Base-by-base conservation (phyloP, 2,113 vertebrate genomes). In the Semnornis frantzii region DNA sequence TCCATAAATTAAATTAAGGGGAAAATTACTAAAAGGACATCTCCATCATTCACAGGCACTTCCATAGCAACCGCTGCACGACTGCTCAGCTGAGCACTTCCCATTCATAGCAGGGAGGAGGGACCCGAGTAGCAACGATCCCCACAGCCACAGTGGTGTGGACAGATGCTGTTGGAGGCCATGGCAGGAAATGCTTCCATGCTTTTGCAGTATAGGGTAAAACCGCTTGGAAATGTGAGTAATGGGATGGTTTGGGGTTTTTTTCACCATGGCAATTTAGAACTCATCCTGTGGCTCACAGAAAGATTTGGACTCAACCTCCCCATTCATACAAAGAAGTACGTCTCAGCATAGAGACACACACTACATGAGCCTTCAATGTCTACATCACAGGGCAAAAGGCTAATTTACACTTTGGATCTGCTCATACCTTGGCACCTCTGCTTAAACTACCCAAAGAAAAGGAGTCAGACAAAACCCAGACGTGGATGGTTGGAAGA, bases 1-100 rank as follows among this genome's bases (percentile, higher is more conserved):
- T 88, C 76, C 88, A 59, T 83, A 82, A 92, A 93, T 91, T 80
- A 91, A 57, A 95, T 90, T 90, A 87, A 34, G 85, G 88, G 82
- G 93, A 95, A 95, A 94, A 94, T 86, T 65, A 76, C 55, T 60
- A 13, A 69, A 79, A 87, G 74, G 76, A 72, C 63, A 27, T 84
- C 55, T 92, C 79, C 50, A 23, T 92, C 85, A 37, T 72, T 81
- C 85, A 66, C 4, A 6, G 87, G 62, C 85, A 72, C 54, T 91
- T 90, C 87, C 87, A 46, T 75, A 86, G 95, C 94, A 94, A 85
- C 90, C 6, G 2, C 34, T 12, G 71, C 87, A 74, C 57, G 65
- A 74, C 83, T 6, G 15, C 79, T 80, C 3, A 1, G 76, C 81
- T 27, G 63, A 89, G 73, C 6, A 1, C 33, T 93, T 76, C 74